Base-by-base conservation (phyloP, 2,797 vertebrate genomes). In the Coranthus polyacanthus region DNA sequence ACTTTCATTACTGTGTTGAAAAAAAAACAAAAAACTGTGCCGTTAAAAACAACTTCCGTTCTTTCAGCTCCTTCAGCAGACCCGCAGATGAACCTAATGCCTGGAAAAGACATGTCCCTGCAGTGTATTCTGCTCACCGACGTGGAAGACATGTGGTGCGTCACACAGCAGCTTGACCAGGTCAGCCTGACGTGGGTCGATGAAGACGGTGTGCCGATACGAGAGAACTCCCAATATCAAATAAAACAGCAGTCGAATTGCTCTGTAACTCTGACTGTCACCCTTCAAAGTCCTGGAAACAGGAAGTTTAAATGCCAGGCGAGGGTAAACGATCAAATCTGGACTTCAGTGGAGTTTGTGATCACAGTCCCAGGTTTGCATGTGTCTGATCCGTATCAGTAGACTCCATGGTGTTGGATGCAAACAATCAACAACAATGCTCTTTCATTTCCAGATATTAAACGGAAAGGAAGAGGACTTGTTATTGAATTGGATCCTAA, bases 341-440 rank as follows among this genome's bases (percentile, higher is more conserved):
- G 38, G 43, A 77, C 6, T 2, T 83, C 45, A 3, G 18, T 3
- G 13, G 54, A 46, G 41, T 4, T 89, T 2, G 0, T 0, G 11
- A 38, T 89, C 37, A 53, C 12, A 63, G 13, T 60, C 3, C 39
- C 17, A 78, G 82, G 86, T 92, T 12, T 29, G 81, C 66, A 29
- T 3, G 2, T 11, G 2, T 21, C 13, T 3, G 0, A 38, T 42
- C 13, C 11, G 4, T 2, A 64, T 1, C 6, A 50, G 15, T 1
- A 29, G 7, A 29, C 6, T 8, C 2, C 13, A 12, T 12, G 9
- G 18, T 4, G 9, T 3, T 2, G 2, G 60, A 50, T 11, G 9
- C 12, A 15, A 58, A 34, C 0, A 56, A 11, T 13, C 20, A 5
- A 17, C 17, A 26, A 63, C 24, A 20, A 0, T 52, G 1, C 0